phyloP scores from a whole-genome alignment of 2,797 vertebrate genomes.

The Arnoldichthys spilopterus region DNA sequence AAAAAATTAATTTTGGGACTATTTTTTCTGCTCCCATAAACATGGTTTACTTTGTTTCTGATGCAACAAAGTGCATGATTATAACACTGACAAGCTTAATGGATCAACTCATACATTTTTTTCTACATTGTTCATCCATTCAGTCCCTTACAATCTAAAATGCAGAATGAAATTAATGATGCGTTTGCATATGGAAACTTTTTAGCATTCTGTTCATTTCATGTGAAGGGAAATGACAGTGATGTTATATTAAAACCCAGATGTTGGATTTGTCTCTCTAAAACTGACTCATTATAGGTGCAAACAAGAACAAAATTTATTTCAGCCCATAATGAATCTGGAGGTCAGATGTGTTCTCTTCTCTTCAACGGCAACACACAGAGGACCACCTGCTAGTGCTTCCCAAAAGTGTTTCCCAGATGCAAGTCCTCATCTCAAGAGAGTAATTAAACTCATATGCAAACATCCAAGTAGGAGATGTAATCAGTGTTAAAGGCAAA shows the following conservation, averaged over 20 bases:
- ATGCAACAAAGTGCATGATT: slow-evolving; percentile 31
- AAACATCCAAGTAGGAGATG: slow-evolving; percentile 45
- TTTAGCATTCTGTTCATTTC: not conserved
- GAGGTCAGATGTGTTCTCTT: slow-evolving; percentile 49
- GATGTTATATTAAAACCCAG: not conserved
- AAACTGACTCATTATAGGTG: slow-evolving; percentile 9
- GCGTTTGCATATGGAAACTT: not conserved
- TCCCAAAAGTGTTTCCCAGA: slow-evolving; percentile 38
- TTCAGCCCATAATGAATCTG: not conserved
- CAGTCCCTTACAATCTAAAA: not conserved
- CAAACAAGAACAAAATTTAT: slow-evolving; percentile 11
- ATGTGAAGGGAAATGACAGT: too few species aligned
- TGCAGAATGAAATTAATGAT: not conserved
- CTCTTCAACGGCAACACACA: not conserved
- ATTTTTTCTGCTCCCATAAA: slow-evolving; percentile 49
- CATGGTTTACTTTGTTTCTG: slow-evolving; percentile 60
- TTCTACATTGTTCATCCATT: slow-evolving; percentile 19
- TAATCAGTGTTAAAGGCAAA: slow-evolving; percentile 43
- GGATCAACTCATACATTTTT: slow-evolving; percentile 52
- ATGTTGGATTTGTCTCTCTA: not conserved
- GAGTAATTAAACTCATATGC: slow-evolving; percentile 46
- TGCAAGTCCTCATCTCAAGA: slow-evolving; percentile 43
- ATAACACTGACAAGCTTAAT: slow-evolving; percentile 59
- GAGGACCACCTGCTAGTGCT: slow-evolving; percentile 33
- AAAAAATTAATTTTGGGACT: slow-evolving; percentile 65